Evolutionary conservation across 1,140 invertebrate genomes (phyloP), one percentile per base, ranked within the genome.

Genomic region (Mylabris phalerata): DNA sequence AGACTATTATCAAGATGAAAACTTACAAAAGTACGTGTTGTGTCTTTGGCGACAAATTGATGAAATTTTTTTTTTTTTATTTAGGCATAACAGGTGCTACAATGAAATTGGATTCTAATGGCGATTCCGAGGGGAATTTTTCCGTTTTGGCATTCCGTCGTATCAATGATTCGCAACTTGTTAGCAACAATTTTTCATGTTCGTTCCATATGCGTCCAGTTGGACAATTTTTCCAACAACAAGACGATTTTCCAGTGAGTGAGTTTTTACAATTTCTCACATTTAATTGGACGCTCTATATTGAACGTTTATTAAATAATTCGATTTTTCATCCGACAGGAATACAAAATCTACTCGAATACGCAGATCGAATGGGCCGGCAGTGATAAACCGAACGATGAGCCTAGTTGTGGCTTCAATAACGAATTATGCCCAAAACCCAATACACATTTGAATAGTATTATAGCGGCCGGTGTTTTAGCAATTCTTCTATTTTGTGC

Each of bases 101-200:
- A 39, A 95, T 96, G 51, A 87, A 90, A 63, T 83, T 98, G 48
- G 94, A 98, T 75, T 80, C 88, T 62, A 87, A 91, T 67, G 95
- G 95, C 11, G 93, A 98, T 71, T 96, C 95, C 0, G 92, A 97
- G 73, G 95, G 95, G 2, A 98, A 98, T 73, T 98, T 95, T 75
- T 95, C 95, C 0, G 87, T 98, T 38, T 77, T 98, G 19, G 89
- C 93, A 0, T 82, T 87, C 66, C 87, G 88, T 67, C 74, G 78
- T 43, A 63, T 70, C 40, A 70, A 66, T 51, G 66, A 70, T 58
- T 72, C 66, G 44, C 65, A 68, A 47, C 68, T 60, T 63, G 60
- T 49, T 25, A 67, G 69, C 25, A 74, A 76, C 48, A 87, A 88
- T 65, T 85, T 86, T 57, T 77, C 76, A 44, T 92, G 88, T 71